Percentiles rank a stretch among this genome's conserved stretches.
Conservation (phyloP, 53 echinoderm and acorn worm genomes). For the Glandiceps talaboti region DNA sequence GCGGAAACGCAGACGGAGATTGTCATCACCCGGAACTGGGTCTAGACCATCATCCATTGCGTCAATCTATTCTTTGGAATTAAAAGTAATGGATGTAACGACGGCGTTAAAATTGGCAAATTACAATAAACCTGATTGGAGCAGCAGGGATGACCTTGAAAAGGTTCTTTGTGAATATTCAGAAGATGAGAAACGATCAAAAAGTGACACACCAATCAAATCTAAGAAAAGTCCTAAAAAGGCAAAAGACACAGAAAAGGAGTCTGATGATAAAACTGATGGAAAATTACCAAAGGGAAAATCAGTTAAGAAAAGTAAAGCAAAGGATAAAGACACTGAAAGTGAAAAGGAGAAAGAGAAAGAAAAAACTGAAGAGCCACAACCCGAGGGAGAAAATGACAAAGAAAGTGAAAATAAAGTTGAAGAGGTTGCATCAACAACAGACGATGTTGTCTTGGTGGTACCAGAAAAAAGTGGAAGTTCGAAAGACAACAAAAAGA, state of each 20-base stretch:
- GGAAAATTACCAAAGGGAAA: neutral
- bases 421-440: conserved; percentile 18
- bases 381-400: conserved; percentile 1
- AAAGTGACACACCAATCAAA: conserved; percentile 10
- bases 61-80: conserved; percentile 2
- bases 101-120: conserved; percentile 77
- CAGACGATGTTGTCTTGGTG: conserved; percentile 1
- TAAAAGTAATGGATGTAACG: conserved; percentile 33
- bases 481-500: neutral
- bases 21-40: neutral
- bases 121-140: conserved; percentile 86
- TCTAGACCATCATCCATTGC: neutral
- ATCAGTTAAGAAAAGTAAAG: neutral
- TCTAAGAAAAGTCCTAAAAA: conserved; percentile 14
- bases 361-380: neutral
- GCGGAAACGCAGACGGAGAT: neutral
- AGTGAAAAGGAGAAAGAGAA: conserved; percentile 6
- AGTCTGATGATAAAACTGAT: conserved; percentile 11
- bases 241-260: conserved; percentile 15
- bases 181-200: conserved; percentile 21
- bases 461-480: neutral
- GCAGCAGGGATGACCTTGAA: conserved; percentile 80
- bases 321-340: conserved; percentile 6
- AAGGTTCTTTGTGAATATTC: conserved; percentile 52
- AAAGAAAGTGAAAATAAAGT: conserved; percentile 15